These are phyloP conservation scores for Phoenicopterus ruber DNA, from an alignment of 2,113 vertebrate genomes.

Conservation along the genomic window DNA sequence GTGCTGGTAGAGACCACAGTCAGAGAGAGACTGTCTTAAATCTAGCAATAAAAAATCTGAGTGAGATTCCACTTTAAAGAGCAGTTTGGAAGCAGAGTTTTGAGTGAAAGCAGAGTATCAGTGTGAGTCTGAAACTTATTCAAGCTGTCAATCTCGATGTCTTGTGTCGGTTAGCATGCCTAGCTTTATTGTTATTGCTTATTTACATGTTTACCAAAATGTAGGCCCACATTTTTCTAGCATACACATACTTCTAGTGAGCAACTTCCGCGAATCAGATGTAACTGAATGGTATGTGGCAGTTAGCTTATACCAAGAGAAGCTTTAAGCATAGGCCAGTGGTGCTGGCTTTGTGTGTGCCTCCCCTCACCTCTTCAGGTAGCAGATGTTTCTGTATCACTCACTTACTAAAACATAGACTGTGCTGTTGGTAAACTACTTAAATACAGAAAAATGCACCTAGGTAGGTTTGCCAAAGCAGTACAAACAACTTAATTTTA, in stretches of 20 bases:
- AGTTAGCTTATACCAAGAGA: not conserved
- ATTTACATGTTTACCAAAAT: slow-evolving; percentile 7
- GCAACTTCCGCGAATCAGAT: not conserved
- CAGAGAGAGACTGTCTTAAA: not conserved
- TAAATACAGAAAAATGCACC: slow-evolving; percentile 7
- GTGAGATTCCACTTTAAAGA: not conserved
- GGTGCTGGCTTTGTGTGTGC: not conserved
- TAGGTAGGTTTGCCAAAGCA: not conserved
- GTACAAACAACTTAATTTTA: slow-evolving; percentile 39
- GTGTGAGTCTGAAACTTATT: slow-evolving; percentile 67
- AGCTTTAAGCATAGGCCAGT: not conserved
- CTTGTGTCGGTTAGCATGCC: slow-evolving; percentile 52
- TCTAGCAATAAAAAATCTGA: not conserved
- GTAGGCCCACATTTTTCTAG: not conserved
- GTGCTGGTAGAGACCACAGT: not conserved
- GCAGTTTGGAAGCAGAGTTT: slow-evolving; percentile 26
- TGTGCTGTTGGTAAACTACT: not conserved
- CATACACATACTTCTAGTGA: not conserved
- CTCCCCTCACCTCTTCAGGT: not conserved
- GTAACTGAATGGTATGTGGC: not conserved
- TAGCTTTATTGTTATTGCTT: slow-evolving; percentile 12
- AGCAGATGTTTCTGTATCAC: not conserved
- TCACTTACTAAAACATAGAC: not conserved
- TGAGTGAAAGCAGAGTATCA: slow-evolving; percentile 61
- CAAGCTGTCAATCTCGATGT: slow-evolving; percentile 56